These are phyloP conservation scores for Ectropis grisescens DNA, from an alignment of 1,140 invertebrate species.

Conservation along the genomic window DNA sequence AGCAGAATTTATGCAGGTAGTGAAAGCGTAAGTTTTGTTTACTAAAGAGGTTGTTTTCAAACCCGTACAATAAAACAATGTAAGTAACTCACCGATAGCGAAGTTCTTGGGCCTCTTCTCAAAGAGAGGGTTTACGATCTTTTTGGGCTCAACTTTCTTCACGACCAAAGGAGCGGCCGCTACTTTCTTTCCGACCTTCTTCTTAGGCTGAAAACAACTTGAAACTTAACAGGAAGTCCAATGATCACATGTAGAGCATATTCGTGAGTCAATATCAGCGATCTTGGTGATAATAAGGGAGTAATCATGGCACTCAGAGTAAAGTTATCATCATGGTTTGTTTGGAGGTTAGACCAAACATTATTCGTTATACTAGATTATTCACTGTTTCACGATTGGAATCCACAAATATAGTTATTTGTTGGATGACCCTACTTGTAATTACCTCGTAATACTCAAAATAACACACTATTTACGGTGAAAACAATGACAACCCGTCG, in stretches of 20 bases:
- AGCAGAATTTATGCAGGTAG: no score
- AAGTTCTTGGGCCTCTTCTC: slow-evolving; percentile 98
- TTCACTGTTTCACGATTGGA: no score
- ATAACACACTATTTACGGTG: slow-evolving; percentile 8
- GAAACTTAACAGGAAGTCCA: no score
- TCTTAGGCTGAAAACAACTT: slow-evolving; percentile 79
- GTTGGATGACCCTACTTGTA: no score
- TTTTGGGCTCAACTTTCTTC: slow-evolving; percentile 93
- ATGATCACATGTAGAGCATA: no score
- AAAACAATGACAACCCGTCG: slow-evolving; percentile 8
- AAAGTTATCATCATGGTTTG: slow-evolving; percentile 29
- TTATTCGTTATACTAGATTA: no score
- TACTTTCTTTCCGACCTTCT: slow-evolving; percentile 96
- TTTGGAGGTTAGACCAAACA: slow-evolving; percentile 21
- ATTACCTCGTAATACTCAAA: no score
- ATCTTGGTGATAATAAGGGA: slow-evolving; percentile 48
- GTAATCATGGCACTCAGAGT: slow-evolving; percentile 42
- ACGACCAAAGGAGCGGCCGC: slow-evolving; percentile 92
- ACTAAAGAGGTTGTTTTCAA: no score
- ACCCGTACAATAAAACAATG: no score
- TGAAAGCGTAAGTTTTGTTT: no score
- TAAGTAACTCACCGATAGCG: slow-evolving; percentile 90
- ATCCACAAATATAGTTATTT: no score
- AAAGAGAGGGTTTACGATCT: slow-evolving; percentile 96
- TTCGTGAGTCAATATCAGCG: slow-evolving; percentile 18